Percentiles rank a stretch among this genome's conserved stretches.
Conservation (phyloP, 2,888 invertebrate genomes). For the Folsomia manolachei region DNA sequence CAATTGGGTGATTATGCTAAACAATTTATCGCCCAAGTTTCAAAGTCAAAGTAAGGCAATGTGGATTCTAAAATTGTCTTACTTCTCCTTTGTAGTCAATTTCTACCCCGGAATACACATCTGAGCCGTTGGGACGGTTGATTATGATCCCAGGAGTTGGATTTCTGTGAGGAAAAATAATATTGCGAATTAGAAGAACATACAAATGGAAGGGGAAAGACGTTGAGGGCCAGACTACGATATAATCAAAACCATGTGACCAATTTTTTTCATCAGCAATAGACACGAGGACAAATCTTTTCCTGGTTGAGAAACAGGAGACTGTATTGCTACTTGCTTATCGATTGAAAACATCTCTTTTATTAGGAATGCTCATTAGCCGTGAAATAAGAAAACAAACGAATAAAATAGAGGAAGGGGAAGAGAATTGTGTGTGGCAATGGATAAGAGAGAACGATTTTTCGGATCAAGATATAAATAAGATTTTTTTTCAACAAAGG, state of each 20-base stretch:
- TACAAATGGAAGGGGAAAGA: no score
- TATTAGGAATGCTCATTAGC: not conserved
- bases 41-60: not conserved
- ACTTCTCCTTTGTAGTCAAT: constrained; percentile 60
- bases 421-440: not conserved
- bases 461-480: not conserved
- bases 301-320: no score
- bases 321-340: not conserved
- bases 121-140: constrained; percentile 59
- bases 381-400: not conserved
- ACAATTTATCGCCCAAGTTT: not conserved
- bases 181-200: no score
- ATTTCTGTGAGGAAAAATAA: constrained; percentile 55
- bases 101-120: constrained; percentile 60
- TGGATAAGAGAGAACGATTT: not conserved
- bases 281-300: not conserved
- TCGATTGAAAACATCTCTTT: not conserved
- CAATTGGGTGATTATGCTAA: not conserved
- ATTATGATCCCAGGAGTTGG: constrained; percentile 60
- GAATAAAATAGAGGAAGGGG: not conserved
- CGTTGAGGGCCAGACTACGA: no score
- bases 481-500: not conserved
- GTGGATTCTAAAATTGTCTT: constrained; percentile 43
- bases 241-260: no score
- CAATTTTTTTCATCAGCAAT: not conserved